Evolutionary conservation across 2,113 vertebrate genomes (phyloP), one percentile per base, ranked within the genome.

Genomic region (Murina feae): DNA sequence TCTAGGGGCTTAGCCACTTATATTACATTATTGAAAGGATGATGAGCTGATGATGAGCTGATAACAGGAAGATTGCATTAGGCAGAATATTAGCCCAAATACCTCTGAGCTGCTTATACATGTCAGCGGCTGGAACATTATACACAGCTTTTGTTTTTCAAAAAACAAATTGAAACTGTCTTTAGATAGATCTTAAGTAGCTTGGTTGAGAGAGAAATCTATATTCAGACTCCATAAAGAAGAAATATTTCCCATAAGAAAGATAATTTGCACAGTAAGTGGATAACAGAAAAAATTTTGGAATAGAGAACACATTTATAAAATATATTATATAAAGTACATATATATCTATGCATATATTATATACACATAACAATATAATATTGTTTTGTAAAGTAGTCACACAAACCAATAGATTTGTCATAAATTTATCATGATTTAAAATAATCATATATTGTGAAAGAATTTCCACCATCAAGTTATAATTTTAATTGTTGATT

Each of bases 21-120:
- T 90, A 91, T 94, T 86, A 85, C 80, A 93, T 88, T 91, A 97
- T 85, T 91, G 92, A 91, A 96, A 90, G 82, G 85, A 95, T 87
- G 81, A 92, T 35, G 87, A 85, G 85, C 81, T 92, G 84, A 86
- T 86, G 72, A 91, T 65, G 30, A 75, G 37, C 80, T 75, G 72
- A 79, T 90, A 92, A 93, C 42, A 96, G 58, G 58, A 86, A 92
- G 90, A 97, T 86, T 82, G 74, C 58, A 83, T 83, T 86, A 96
- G 78, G 80, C 63, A 92, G 93, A 93, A 91, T 79, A 90, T 75
- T 93, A 83, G 49, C 85, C 74, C 66, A 71, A 96, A 95, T 28
- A 78, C n/a, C 88, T 76, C 86, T 90, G 39, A 88, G 81, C 55
- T 72, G 37, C 11, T 21, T 25, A 60, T 55, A 74, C n/a, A 30